Conservation (phyloP, 37 sponge, comb jelly and placozoan species). For the Halisarca cf. caerulea region DNA sequence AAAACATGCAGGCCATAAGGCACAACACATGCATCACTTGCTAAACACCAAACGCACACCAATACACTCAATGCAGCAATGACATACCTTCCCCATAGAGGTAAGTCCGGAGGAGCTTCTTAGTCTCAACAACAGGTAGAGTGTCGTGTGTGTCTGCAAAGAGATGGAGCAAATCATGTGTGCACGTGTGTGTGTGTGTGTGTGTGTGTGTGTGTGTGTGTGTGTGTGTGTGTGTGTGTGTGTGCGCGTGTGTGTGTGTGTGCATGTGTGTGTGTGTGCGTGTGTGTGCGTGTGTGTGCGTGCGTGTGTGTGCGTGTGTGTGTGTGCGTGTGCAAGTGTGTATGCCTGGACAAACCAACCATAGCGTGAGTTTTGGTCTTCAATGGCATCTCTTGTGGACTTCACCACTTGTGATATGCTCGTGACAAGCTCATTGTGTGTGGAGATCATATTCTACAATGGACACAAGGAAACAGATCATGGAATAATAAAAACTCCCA, state of each 20-base stretch:
- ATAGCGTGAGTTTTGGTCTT: slow-evolving; percentile 20
- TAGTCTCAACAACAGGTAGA: slow-evolving; percentile 52
- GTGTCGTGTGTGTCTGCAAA: slow-evolving; percentile 23
- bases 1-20: no score
- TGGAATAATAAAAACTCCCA: no score
- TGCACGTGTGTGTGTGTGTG: background rate
- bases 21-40: no score
- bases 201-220: background rate
- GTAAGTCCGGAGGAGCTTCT: slow-evolving; percentile 51
- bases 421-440: background rate
- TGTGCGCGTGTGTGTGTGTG: background rate
- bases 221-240: background rate
- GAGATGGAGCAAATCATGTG: no score
- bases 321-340: background rate
- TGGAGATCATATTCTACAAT: background rate
- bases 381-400: background rate
- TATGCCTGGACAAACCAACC: background rate
- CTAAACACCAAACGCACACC: no score
- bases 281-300: background rate
- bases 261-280: background rate
- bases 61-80: no score
- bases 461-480: background rate
- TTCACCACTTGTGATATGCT: background rate
- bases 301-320: background rate
- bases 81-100: slow-evolving; percentile 54